Evolutionary conservation across 2,888 invertebrate species (phyloP), one percentile per base, ranked within the genome.

Genomic region (Pasiphila rectangulata): DNA sequence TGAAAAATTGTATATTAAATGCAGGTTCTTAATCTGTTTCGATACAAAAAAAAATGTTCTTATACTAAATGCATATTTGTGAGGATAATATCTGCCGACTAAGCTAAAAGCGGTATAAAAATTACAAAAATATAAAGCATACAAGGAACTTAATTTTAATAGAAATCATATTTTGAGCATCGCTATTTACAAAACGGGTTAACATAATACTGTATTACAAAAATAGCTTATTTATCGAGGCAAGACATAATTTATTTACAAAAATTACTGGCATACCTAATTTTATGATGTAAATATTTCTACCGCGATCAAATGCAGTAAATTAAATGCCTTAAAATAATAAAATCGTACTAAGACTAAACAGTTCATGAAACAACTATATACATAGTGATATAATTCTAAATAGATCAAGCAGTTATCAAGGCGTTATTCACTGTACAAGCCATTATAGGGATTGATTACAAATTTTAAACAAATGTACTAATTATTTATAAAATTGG

Each of bases 361-460:
- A n/a, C n/a, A n/a, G n/a, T n/a, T n/a, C n/a, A n/a, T n/a, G n/a
- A n/a, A n/a, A n/a, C n/a, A n/a, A n/a, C n/a, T n/a, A n/a, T n/a
- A n/a, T 32, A 32, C 17, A 30, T 17, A 30, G 4, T 15, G n/a
- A 13, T 15, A 4, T 16, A 34, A 21, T 37, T 21, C 39, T 54
- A 27, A 60, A 53, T 67, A 57, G 51, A 52, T 57, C 48, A 72
- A 76, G 69, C 69, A 66, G 66, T 72, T 61, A 56, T 59, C 62
- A 63, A 67, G 81, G 82, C 80, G 80, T 80, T 72, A 73, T 69
- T 72, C 67, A 61, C 59, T 64, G 68, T 71, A 64, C 61, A 66
- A 70, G 69, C 65, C 61, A 56, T 63, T 61, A 59, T 57, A 16
- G 35, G 54, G 56, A 47, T 53, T 40, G 36, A 12, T 39, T 39